phyloP scores from a whole-genome alignment of 2,797 vertebrate genomes.

The Sebastes paucispinis region DNA sequence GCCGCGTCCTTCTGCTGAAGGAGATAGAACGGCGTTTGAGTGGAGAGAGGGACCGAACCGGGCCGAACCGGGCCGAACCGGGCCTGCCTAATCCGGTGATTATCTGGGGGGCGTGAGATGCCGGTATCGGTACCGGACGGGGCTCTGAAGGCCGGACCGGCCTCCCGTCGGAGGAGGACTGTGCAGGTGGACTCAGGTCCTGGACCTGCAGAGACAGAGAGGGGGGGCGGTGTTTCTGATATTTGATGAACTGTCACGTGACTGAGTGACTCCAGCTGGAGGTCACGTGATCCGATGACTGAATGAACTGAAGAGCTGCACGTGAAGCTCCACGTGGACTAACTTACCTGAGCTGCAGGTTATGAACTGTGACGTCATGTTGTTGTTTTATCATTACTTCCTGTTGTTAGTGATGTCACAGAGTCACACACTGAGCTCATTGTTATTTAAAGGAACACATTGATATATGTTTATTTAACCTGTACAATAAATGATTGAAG shows the following conservation, averaged over 20 bases:
- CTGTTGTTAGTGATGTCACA: background rate
- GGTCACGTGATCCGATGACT: slow-evolving; percentile 10
- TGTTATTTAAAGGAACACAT: slow-evolving; percentile 56
- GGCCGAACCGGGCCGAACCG: background rate
- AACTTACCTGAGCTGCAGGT: slow-evolving; percentile 6
- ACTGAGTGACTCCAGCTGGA: background rate
- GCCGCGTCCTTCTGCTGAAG: slow-evolving; percentile 34
- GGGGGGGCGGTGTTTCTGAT: background rate
- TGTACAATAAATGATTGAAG: slow-evolving; percentile 77
- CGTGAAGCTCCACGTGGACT: background rate
- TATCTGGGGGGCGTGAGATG: background rate
- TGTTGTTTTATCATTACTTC: background rate
- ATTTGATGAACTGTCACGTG: background rate
- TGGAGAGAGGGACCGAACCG: background rate
- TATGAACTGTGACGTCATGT: background rate
- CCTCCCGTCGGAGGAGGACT: background rate
- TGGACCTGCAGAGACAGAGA: background rate
- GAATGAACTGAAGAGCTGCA: slow-evolving; percentile 6
- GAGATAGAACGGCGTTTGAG: slow-evolving; percentile 45
- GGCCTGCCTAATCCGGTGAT: background rate
- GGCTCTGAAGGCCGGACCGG: slow-evolving; percentile 10
- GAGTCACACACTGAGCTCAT: background rate
- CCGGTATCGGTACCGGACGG: background rate
- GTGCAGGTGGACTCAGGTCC: background rate
- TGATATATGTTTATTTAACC: slow-evolving; percentile 55